Evolutionary conservation across 2,888 invertebrate genomes (phyloP).

Genomic region (Eupsilia transversa): DNA sequence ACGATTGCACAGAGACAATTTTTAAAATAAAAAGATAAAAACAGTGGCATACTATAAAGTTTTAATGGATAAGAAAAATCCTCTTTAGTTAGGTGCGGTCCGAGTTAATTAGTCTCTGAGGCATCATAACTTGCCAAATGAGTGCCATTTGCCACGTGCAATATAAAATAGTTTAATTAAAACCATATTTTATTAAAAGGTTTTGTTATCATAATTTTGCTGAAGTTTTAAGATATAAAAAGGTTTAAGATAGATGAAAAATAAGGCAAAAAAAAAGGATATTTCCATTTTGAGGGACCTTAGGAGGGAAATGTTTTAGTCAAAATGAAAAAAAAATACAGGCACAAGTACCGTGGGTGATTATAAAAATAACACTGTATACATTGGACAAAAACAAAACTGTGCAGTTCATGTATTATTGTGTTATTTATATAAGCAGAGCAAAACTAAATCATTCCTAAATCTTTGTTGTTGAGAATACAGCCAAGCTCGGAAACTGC

Average conservation of each 20-base stretch:
- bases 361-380: neutral
- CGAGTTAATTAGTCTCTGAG: slow-evolving; percentile 67
- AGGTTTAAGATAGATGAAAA: neutral
- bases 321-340: neutral
- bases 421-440: neutral
- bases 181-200: slow-evolving; percentile 23
- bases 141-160: slow-evolving; percentile 51
- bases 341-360: neutral
- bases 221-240: neutral
- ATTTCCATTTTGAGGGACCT: neutral
- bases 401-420: no score
- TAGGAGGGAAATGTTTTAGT: neutral
- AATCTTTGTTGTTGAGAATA: slow-evolving; percentile 10
- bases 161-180: slow-evolving; percentile 45
- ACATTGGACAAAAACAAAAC: neutral
- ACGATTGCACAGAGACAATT: neutral
- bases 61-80: slow-evolving; percentile 62
- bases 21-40: slow-evolving; percentile 23
- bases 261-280: neutral
- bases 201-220: neutral
- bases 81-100: slow-evolving; percentile 27
- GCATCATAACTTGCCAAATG: slow-evolving; percentile 64
- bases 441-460: neutral
- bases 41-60: slow-evolving; percentile 42
- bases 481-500: slow-evolving; percentile 1